Evolutionary conservation across 2,113 vertebrate genomes (phyloP).

Genomic region (Cricetomys ansorgei): DNA sequence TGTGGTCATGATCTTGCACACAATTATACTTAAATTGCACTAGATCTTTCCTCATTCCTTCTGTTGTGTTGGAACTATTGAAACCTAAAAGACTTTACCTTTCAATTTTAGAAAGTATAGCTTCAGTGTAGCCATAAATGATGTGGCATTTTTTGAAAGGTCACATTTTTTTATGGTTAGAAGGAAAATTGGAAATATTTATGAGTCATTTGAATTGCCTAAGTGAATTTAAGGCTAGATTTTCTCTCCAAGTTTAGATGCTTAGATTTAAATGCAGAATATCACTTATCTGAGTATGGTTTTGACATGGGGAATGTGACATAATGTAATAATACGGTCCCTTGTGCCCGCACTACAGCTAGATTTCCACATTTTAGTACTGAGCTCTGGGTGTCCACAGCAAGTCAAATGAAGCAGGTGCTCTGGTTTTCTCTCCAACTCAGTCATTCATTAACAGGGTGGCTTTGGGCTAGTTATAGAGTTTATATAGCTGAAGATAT

Average conservation of each 20-base stretch:
- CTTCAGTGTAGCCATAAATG: constrained; percentile 66
- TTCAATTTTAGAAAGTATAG: constrained; percentile 68
- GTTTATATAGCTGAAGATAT: neutral
- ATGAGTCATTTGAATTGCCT: constrained; percentile 75
- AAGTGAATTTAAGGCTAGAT: constrained; percentile 49
- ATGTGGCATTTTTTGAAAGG: constrained; percentile 77
- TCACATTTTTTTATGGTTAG: constrained; percentile 77
- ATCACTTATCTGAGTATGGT: constrained; percentile 31
- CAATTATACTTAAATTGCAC: neutral
- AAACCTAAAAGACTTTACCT: constrained; percentile 55
- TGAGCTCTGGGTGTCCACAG: neutral
- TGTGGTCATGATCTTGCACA: neutral
- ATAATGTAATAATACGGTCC: neutral
- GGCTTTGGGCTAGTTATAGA: constrained; percentile 1
- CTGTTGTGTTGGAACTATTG: constrained; percentile 17
- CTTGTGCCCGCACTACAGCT: neutral
- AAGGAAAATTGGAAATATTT: constrained; percentile 78
- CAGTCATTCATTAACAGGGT: neutral
- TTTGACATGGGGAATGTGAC: constrained; percentile 12
- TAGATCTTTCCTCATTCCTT: neutral
- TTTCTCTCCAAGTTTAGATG: constrained; percentile 49
- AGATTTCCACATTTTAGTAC: neutral
- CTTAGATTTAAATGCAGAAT: constrained; percentile 55
- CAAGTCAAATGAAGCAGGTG: neutral
- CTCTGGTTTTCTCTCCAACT: neutral